These are phyloP conservation scores for Saguinus imperator DNA, from an alignment of 2,113 vertebrate genomes.

Conservation along the genomic window DNA sequence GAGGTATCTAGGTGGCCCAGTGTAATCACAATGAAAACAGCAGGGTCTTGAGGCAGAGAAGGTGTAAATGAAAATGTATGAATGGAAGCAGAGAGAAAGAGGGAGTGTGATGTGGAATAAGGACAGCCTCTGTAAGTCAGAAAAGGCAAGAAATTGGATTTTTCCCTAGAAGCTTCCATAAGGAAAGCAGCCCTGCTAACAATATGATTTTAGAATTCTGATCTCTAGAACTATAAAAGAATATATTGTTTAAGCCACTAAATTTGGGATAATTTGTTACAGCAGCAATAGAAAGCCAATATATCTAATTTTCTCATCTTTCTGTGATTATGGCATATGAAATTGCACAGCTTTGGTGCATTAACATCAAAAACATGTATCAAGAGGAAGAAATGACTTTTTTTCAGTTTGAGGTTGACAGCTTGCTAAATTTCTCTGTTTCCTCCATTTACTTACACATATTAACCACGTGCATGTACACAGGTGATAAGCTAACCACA, in stretches of 20 bases:
- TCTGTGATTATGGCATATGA: neutral
- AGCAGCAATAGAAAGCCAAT: neutral
- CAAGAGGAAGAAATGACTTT: neutral
- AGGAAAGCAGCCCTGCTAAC: neutral
- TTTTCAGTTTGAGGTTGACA: neutral
- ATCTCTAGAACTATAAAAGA: neutral
- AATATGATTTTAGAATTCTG: neutral
- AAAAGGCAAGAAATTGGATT: neutral
- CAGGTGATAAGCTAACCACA: neutral
- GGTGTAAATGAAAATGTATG: neutral
- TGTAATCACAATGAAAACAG: neutral
- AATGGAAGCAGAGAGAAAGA: neutral
- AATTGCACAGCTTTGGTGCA: neutral
- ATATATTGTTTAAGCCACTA: neutral
- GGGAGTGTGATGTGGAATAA: accelerated
- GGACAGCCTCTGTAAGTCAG: neutral
- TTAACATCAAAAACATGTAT: neutral
- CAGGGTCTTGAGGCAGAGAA: neutral
- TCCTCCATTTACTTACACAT: neutral
- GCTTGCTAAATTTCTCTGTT: neutral
- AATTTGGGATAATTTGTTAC: neutral
- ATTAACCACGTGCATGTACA: neutral
- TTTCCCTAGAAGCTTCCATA: neutral
- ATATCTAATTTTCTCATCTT: neutral
- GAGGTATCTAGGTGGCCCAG: neutral